Conservation (phyloP, 2,888 invertebrate genomes). For the Parnassius mnemosyne region DNA sequence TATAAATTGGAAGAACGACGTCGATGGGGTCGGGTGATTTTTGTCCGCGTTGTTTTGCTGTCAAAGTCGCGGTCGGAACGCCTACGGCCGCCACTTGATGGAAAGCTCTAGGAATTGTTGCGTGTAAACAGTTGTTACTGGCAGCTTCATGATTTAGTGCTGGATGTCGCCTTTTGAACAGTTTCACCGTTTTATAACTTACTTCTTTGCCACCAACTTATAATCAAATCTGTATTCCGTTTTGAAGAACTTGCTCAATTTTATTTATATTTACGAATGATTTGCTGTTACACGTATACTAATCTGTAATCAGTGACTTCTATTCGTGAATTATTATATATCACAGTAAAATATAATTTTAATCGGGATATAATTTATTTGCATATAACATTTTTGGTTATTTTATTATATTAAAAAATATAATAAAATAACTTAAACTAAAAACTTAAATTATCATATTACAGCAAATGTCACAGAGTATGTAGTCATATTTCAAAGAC, state of each 20-base stretch:
- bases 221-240: too few relatives aligned
- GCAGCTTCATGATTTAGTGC: conserved; percentile 7
- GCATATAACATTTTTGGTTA: too few relatives aligned
- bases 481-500: too few relatives aligned
- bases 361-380: too few relatives aligned
- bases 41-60: conserved; percentile 46
- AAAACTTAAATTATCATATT: too few relatives aligned
- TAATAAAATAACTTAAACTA: too few relatives aligned
- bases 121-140: conserved; percentile 22
- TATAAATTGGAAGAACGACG: conserved; percentile 34
- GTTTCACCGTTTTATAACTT: conserved; percentile 10
- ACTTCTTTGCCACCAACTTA: not conserved
- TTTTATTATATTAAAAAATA: too few relatives aligned
- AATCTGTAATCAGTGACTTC: too few relatives aligned
- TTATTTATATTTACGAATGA: not conserved
- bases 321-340: too few relatives aligned
- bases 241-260: not conserved
- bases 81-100: conserved; percentile 50
- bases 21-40: conserved; percentile 34
- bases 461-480: too few relatives aligned
- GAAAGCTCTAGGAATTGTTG: conserved; percentile 46
- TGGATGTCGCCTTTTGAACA: not conserved
- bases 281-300: too few relatives aligned
- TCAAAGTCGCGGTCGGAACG: conserved; percentile 41
- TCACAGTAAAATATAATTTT: too few relatives aligned